Evolutionary conservation across 2,797 vertebrate species (phyloP), one percentile per base, ranked within the genome.

Genomic region (Hydrophis major): DNA sequence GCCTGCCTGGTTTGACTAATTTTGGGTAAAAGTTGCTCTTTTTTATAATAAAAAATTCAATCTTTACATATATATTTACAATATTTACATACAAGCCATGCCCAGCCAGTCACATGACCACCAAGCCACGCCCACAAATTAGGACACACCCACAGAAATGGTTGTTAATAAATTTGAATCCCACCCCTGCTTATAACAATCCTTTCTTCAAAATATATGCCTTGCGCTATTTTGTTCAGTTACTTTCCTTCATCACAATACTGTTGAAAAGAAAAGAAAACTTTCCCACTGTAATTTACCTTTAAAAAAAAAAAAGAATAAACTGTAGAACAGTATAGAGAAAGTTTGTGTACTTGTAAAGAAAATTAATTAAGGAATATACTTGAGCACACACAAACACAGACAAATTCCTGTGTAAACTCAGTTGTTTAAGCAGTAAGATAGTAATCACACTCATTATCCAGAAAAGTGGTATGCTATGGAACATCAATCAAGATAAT

Each of bases 371-470:
- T 59, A 92, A 93, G 92, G 89, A 93, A 93, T 47, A 94, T n/a
- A 93, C 25, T 61, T 69, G 89, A 94, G 92, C 55, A 92, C 6
- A 74, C 32, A 37, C 6, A 74, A n/a, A 69, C 2, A 69, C 14
- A 74, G 42, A 92, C 66, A 93, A 22, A 78, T 74, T 66, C 50
- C 90, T 95, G 93, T 69, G 88, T 86, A 93, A 94, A 91, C 92
- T 96, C 91, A 95, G 42, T 78, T 90, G 95, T 92, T 94, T 92
- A 94, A 94, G 78, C 42, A 86, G 59, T 47, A 95, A 78, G 27
- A 3, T 18, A 94, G 56, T 55, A 93, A 94, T 91, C 92, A 94
- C 93, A 90, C 74, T 95, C 94, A 92, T 95, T 95, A 95, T 95
- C 88, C 86, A 93, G 61, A 94, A 86, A 89, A 89, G 92, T 94